phyloP scores from a whole-genome alignment of 92 coral and sea anemone genomes.

The Pocillopora meandrina region DNA sequence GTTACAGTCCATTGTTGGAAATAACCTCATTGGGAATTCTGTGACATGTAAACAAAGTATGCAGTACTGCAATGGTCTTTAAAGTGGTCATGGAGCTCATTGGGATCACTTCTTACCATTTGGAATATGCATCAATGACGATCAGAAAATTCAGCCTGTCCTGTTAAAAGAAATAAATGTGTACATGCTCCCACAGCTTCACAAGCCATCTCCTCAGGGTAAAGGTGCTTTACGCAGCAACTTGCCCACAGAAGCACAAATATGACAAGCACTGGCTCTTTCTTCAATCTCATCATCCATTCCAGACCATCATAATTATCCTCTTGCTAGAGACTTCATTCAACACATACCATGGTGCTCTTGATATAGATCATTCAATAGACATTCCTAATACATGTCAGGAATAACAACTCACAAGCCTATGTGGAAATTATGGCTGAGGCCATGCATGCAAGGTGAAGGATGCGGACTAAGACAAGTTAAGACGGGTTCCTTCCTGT shows the following conservation, averaged over 20 bases:
- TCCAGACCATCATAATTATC: constrained; percentile 30
- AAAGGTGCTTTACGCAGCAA: not conserved
- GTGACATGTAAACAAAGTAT: no score
- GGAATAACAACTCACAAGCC: constrained; percentile 9
- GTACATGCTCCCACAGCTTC: not conserved
- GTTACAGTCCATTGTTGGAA: no score
- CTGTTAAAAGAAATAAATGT: constrained; percentile 2
- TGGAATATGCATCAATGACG: not conserved
- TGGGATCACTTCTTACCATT: no score
- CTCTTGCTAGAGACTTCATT: not conserved
- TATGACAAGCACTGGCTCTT: constrained; percentile 3
- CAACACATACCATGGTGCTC: not conserved
- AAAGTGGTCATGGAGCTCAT: no score
- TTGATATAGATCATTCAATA: constrained; percentile 14
- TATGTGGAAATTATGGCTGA: constrained; percentile 1
- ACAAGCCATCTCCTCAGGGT: constrained; percentile 18
- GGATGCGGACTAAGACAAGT: constrained; percentile 4
- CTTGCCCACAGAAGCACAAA: not conserved
- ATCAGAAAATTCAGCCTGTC: constrained; percentile 6
- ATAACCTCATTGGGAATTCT: no score
- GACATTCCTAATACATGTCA: not conserved
- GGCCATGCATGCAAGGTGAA: constrained; percentile 2
- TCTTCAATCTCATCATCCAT: constrained; percentile 33
- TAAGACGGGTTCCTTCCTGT: constrained; percentile 3
- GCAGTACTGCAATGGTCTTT: no score